Evolutionary conservation across 2,888 invertebrate genomes (phyloP).

Genomic region (Pammene aurita): DNA sequence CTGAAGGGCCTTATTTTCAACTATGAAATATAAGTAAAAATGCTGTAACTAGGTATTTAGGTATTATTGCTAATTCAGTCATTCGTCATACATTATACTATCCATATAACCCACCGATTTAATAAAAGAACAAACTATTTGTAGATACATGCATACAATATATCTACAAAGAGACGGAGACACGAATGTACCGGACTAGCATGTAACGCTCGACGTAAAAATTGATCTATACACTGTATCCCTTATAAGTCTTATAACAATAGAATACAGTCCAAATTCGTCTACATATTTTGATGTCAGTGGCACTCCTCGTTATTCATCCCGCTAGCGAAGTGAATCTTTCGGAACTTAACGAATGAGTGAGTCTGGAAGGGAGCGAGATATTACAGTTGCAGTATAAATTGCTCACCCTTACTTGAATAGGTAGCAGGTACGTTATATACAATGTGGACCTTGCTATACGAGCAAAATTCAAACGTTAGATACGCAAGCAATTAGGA

Average conservation of each 20-base stretch:
- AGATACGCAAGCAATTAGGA: too few species aligned
- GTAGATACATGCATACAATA: too few species aligned
- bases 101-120: too few species aligned
- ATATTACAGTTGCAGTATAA: conserved; percentile 3
- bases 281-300: background rate
- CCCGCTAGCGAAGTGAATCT: conserved; percentile 40
- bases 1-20: too few species aligned
- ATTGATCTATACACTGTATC: background rate
- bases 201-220: conserved; percentile 7
- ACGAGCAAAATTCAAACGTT: too few species aligned
- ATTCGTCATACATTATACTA: too few species aligned
- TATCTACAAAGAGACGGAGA: background rate
- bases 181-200: conserved; percentile 7
- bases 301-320: conserved; percentile 29
- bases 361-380: conserved; percentile 29
- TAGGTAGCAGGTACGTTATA: too few species aligned
- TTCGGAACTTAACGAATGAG: conserved; percentile 41
- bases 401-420: conserved; percentile 9
- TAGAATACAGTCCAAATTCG: background rate
- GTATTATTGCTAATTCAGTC: too few species aligned
- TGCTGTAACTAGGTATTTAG: too few species aligned
- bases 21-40: too few species aligned
- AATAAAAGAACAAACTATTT: background rate
- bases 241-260: conserved; percentile 2
- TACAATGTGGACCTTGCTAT: too few species aligned